A percentile compares a stretch with the other conserved stretches of the same genome.
Conservation (phyloP, 2,113 vertebrate species). For the Verasper variegatus region DNA sequence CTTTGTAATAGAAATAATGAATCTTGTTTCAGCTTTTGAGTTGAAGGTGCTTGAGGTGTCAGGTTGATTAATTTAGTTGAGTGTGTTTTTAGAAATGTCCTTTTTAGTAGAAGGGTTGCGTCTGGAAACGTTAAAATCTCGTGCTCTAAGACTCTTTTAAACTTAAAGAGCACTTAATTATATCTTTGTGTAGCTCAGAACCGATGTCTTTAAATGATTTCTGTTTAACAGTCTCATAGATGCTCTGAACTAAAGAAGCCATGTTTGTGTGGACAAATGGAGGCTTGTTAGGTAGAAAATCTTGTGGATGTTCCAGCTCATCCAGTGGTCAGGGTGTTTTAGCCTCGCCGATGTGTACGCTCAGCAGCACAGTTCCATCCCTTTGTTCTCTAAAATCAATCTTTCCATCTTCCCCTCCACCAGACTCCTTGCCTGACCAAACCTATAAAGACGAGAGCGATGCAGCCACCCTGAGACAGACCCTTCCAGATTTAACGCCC, state of each 20-base stretch:
- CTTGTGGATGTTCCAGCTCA: not conserved
- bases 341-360: not conserved
- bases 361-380: conserved; percentile 12
- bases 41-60: not conserved
- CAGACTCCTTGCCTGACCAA: conserved; percentile 87
- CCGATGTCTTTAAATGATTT: not conserved
- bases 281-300: not conserved
- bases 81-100: not conserved
- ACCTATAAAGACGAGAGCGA: conserved; percentile 89
- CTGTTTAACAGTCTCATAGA: not conserved
- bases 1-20: not conserved
- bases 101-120: conserved; percentile 11
- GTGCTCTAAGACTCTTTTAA: not conserved
- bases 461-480: conserved; percentile 92
- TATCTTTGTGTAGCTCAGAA: not conserved
- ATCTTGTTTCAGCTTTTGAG: conserved; percentile 27
- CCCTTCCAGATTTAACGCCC: conserved; percentile 93
- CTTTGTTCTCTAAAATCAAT: conserved; percentile 13
- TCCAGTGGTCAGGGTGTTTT: not conserved
- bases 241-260: not conserved
- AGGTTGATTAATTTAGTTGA: not conserved
- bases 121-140: not conserved
- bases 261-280: not conserved
- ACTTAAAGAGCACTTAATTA: not conserved
- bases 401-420: not conserved